phyloP scores from a whole-genome alignment of 2,113 vertebrate genomes.

The Forbesichthys papilliferus region DNA sequence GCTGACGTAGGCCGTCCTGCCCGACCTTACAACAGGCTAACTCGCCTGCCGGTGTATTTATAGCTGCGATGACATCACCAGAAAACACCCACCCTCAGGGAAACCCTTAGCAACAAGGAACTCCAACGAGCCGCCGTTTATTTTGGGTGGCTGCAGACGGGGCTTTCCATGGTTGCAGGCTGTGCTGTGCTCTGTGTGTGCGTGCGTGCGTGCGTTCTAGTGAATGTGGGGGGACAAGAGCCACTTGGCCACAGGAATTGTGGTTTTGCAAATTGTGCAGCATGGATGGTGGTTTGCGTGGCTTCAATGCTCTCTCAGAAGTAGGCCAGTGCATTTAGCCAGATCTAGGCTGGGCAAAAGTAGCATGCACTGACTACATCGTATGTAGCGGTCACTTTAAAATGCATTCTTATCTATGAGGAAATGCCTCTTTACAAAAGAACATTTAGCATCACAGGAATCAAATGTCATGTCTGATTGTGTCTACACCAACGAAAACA shows the following conservation, averaged over 20 bases:
- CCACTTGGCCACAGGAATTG: slow-evolving; percentile 18
- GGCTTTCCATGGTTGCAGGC: slow-evolving; percentile 38
- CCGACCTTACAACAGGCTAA: slow-evolving; percentile 22
- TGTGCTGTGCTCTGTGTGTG: slow-evolving; percentile 28
- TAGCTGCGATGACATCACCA: slow-evolving; percentile 60
- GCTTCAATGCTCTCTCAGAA: slow-evolving; percentile 28
- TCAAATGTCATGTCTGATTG: neutral
- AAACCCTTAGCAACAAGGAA: slow-evolving; percentile 78
- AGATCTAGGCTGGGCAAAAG: slow-evolving; percentile 28
- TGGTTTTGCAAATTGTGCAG: slow-evolving; percentile 25
- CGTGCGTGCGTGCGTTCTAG: slow-evolving; percentile 3
- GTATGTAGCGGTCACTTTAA: slow-evolving; percentile 4
- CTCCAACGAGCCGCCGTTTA: slow-evolving; percentile 62
- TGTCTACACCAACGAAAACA: neutral
- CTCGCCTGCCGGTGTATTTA: slow-evolving; percentile 64
- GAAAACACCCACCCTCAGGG: slow-evolving; percentile 70
- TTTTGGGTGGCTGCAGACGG: slow-evolving; percentile 61
- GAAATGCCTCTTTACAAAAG: neutral
- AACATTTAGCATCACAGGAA: neutral
- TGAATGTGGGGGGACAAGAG: slow-evolving; percentile 10
- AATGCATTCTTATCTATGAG: neutral
- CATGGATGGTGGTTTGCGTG: slow-evolving; percentile 17
- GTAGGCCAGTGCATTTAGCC: slow-evolving; percentile 40
- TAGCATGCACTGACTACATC: neutral
- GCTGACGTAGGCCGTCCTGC: slow-evolving; percentile 42